Base-by-base conservation (phyloP, 2,113 vertebrate genomes). In the Pseudorhombus dupliciocellatus region DNA sequence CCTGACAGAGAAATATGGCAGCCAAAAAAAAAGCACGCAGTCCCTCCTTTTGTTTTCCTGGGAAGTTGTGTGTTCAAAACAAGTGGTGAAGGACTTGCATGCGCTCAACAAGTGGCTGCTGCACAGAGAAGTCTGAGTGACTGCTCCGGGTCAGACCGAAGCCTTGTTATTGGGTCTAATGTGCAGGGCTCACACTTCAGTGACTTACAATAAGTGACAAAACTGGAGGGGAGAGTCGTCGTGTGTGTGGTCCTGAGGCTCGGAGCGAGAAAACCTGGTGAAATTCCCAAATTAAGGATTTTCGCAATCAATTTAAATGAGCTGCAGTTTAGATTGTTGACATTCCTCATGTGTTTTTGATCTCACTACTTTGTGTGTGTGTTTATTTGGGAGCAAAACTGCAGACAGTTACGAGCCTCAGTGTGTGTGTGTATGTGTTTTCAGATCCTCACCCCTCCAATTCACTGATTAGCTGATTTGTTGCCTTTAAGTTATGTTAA, bases 401-500 rank as follows among this genome's bases (percentile, higher is more conserved):
- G 71, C 21, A 34, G 60, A 14, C 10, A 74, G 12, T 37, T 37
- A 37, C 40, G 42, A 48, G 64, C 42, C 57, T 51, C 53, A 69
- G 37, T 37, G 51, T 42, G 37, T 28, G 55, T 26, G 53, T 52
- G 59, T 46, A 58, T 74, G 65, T 73, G 22, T 7, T 37, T 69
- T 78, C 65, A 81, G 52, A 59, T 70, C 30, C 66, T 48, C 58
- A 10, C 24, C 57, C 54, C 50, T 59, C 28, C 44, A 67, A 51
- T 77, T 74, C 58, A 80, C 56, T 90, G 83, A 90, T 88, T 83
- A 87, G 76, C 79, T 86, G 87, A 90, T 90, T 90, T 92, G 88
- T 90, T 91, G 79, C 73, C 79, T 89, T 90, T 91, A 87, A 89
- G 88, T 89, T 74, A 91, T 90, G 85, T 70, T 89, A 92, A 92